Evolutionary conservation across 2,888 invertebrate species (phyloP), one percentile per base, ranked within the genome.

Genomic region (Drosophila melanocephala): DNA sequence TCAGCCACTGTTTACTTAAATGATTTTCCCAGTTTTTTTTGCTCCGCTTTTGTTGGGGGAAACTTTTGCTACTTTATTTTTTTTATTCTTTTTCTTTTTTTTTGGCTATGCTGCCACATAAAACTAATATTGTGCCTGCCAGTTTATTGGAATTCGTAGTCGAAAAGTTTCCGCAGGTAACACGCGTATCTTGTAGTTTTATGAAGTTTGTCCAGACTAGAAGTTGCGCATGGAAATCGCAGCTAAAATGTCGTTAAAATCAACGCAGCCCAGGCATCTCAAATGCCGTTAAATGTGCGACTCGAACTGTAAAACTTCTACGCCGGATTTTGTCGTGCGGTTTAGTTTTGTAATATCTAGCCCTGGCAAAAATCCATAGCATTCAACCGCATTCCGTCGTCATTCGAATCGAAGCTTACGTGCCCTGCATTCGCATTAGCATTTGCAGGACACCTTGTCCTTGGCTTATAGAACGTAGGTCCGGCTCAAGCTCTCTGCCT

Each of bases 191-290:
- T 81, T 87, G 85, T 83, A 87, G 79, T 87, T 87, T 87, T 88
- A 87, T 87, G 72, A 81, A 87, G 84, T 87, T 77, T 50, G 60
- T 57, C 58, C 22, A 28, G 56, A 60, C 52, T 37, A 57, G 60
- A 77, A 75, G 55, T 75, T 80, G 67, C 52, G 81, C 75, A 90
- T 87, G 83, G 77, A 81, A 89, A 84, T 88, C 81, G 77, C 78
- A 76, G 80, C 77, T 77, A 75, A 79, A 89, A 89, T 88, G 90
- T 89, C 91, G 91, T 89, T 85, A 90, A 79, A 91, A 90, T 89
- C 89, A 86, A 79, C 79, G 81, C 84, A 78, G 67, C 73, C 79
- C 69, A 71, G 81, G 86, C 81, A 77, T 67, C 75, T 61, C 56
- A 78, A 81, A 81, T 81, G 86, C 77, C 85, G 84, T 83, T 91